These are phyloP conservation scores for Aethina tumida DNA, from an alignment of 1,140 invertebrate genomes.

Conservation along the genomic window DNA sequence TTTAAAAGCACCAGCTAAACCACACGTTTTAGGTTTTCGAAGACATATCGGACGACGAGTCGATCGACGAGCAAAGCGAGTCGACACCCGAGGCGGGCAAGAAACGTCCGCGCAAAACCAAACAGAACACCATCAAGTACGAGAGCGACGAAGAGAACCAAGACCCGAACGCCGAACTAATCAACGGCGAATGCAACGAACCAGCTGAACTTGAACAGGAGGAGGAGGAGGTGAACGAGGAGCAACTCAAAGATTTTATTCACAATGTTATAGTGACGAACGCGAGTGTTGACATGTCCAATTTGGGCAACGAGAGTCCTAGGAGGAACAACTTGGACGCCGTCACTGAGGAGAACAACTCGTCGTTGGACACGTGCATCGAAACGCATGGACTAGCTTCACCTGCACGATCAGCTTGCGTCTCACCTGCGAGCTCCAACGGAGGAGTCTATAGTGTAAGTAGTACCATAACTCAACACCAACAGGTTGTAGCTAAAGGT, in stretches of 20 bases:
- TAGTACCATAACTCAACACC: constrained; percentile 16
- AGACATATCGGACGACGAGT: constrained; percentile 40
- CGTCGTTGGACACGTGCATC: constrained; percentile 26
- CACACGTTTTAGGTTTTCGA: constrained; percentile 40
- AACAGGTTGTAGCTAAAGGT: background rate
- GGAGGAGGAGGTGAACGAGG: constrained; percentile 6
- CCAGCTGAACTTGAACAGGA: background rate
- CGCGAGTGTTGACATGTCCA: constrained; percentile 49
- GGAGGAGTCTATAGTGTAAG: constrained; percentile 79
- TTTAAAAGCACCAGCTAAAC: too few relatives aligned
- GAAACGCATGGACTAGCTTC: constrained; percentile 34
- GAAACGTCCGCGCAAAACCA: constrained; percentile 34
- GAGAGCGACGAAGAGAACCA: constrained; percentile 36
- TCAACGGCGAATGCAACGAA: constrained; percentile 1
- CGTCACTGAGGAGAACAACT: constrained; percentile 31
- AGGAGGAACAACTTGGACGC: constrained; percentile 34
- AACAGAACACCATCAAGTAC: constrained; percentile 35
- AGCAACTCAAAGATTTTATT: constrained; percentile 27
- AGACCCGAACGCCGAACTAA: background rate
- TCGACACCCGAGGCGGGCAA: constrained; percentile 33
- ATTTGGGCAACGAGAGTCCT: constrained; percentile 30
- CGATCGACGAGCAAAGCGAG: constrained; percentile 42
- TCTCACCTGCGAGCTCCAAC: constrained; percentile 73
- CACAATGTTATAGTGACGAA: constrained; percentile 56
- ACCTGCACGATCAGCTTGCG: constrained; percentile 48